Evolutionary conservation across 2,797 vertebrate genomes (phyloP).

Genomic region (Siniperca scherzeri): DNA sequence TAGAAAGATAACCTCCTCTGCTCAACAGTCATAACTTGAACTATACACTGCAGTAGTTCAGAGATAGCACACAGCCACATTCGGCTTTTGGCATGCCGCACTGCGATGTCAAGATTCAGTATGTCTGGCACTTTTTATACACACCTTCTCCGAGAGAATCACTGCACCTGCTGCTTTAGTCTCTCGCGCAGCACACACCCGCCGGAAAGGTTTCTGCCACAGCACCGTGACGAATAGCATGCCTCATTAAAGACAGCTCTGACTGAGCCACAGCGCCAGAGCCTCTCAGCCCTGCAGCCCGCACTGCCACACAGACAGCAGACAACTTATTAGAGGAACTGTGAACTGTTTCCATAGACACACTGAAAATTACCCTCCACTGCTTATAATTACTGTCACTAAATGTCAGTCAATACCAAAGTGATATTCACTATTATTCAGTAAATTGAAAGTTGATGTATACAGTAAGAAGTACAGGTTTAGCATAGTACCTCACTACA

Average conservation of each 20-base stretch:
- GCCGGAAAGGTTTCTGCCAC: conserved; percentile 33
- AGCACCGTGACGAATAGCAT: conserved; percentile 64
- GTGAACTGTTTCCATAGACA: conserved; percentile 36
- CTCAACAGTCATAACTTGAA: neutral
- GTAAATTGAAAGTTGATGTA: conserved; percentile 6
- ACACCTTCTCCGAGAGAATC: conserved; percentile 7
- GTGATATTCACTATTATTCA: conserved; percentile 25
- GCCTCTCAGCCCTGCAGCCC: conserved; percentile 37
- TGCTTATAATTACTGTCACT: conserved; percentile 43
- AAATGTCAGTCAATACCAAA: conserved; percentile 35
- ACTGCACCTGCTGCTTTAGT: conserved; percentile 48
- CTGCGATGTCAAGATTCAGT: conserved; percentile 17
- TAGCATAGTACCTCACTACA: neutral
- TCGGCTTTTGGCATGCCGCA: conserved; percentile 2
- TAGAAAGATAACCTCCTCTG: neutral
- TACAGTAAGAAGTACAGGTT: neutral
- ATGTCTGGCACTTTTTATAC: conserved; percentile 20
- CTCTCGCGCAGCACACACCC: conserved; percentile 28
- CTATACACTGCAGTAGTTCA: conserved; percentile 4
- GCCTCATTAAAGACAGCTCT: conserved; percentile 69
- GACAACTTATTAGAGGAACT: conserved; percentile 47
- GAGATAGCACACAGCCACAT: conserved; percentile 16
- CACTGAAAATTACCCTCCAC: conserved; percentile 21
- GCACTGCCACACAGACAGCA: conserved; percentile 25
- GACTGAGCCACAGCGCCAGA: conserved; percentile 48